These are phyloP conservation scores for Xestia sexstrigata DNA, from an alignment of 2,888 invertebrate genomes.

Conservation along the genomic window DNA sequence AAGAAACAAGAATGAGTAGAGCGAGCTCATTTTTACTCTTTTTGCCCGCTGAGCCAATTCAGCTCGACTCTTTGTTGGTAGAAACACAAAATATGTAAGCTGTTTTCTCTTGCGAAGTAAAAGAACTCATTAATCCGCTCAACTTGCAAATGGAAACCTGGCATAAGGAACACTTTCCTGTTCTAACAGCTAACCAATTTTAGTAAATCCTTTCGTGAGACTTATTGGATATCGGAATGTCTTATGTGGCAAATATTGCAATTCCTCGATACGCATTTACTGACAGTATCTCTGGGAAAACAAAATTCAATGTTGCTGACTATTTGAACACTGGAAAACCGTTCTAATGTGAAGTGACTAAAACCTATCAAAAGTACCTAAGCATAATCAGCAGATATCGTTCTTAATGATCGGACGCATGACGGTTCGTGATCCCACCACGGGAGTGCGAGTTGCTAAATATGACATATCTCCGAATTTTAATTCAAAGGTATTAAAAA, in stretches of 20 bases:
- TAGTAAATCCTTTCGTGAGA: conserved; percentile 39
- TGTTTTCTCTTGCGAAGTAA: too few relatives aligned
- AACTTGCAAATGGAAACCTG: too few relatives aligned
- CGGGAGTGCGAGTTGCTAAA: too few relatives aligned
- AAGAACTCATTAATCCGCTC: too few relatives aligned
- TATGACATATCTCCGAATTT: too few relatives aligned
- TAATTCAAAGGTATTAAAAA: conserved; percentile 1
- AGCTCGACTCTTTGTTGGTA: too few relatives aligned
- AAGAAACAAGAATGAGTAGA: too few relatives aligned
- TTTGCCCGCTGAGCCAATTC: too few relatives aligned
- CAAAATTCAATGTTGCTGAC: conserved; percentile 16
- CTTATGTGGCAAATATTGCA: conserved; percentile 48
- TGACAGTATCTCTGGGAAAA: conserved; percentile 20
- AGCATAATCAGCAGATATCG: background rate
- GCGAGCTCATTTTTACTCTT: too few relatives aligned
- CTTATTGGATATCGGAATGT: conserved; percentile 58
- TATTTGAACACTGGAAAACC: conserved; percentile 14
- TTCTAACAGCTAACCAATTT: conserved; percentile 38
- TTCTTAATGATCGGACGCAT: background rate
- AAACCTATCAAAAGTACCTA: background rate
- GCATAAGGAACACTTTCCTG: background rate
- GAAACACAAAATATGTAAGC: too few relatives aligned
- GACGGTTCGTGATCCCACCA: too few relatives aligned
- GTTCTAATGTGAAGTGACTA: background rate
- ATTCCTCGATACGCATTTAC: conserved; percentile 36